Percentiles rank a stretch among this genome's conserved stretches.
Conservation (phyloP, 2,797 vertebrate species). For the Cynodonichthys magdalenae region DNA sequence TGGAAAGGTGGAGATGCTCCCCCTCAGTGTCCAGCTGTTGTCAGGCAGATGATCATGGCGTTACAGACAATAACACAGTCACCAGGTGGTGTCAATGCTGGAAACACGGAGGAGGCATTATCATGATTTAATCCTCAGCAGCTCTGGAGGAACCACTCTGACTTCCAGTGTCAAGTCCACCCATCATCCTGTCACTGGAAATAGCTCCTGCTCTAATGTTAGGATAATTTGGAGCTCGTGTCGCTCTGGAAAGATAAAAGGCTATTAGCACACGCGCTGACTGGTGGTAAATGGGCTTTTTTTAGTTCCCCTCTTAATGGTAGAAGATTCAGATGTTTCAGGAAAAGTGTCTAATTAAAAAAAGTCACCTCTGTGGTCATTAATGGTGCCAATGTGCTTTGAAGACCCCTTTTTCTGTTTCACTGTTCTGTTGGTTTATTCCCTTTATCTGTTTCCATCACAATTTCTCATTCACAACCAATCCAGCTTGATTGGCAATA, state of each 20-base stretch:
- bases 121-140: conserved; percentile 74
- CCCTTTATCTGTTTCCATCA: no score
- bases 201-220: conserved; percentile 68
- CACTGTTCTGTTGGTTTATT: no score
- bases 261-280: conserved; percentile 62
- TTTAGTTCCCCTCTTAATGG: conserved; percentile 44
- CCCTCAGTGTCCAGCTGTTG: conserved; percentile 60
- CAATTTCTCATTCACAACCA: no score
- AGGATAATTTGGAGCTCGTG: conserved; percentile 66
- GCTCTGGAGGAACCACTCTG: conserved; percentile 61
- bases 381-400: background rate
- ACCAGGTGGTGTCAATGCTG: conserved; percentile 57
- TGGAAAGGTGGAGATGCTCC: conserved; percentile 28
- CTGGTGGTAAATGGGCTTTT: conserved; percentile 54
- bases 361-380: conserved; percentile 8
- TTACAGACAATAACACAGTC: conserved; percentile 68
- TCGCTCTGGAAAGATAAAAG: conserved; percentile 49
- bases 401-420: no score
- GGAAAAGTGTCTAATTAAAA: background rate
- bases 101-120: conserved; percentile 69
- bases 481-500: no score
- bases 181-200: conserved; percentile 76
- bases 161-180: conserved; percentile 71
- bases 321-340: background rate
- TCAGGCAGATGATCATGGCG: conserved; percentile 69